phyloP scores from a whole-genome alignment of 2,113 vertebrate species.

The Stictonetta naevosa region DNA sequence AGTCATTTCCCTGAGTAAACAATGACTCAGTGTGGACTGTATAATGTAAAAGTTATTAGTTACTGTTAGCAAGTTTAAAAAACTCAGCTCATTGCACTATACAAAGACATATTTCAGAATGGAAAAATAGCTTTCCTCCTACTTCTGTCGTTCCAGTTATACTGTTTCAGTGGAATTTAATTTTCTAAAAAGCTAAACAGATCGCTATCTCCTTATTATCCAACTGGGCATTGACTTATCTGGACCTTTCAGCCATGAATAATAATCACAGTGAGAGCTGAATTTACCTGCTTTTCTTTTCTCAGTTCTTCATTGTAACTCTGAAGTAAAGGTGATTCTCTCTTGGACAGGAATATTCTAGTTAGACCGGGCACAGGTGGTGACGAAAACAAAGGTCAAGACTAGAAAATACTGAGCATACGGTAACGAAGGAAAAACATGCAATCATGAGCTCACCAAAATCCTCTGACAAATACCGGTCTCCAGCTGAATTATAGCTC shows the following conservation, averaged over 20 bases:
- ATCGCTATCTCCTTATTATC: slow-evolving; percentile 20
- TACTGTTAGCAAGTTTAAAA: slow-evolving; percentile 42
- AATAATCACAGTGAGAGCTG: neutral
- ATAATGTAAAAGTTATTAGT: slow-evolving; percentile 59
- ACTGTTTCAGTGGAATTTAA: slow-evolving; percentile 37
- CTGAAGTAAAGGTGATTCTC: neutral
- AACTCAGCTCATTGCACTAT: neutral
- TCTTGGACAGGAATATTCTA: neutral
- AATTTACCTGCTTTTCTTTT: neutral
- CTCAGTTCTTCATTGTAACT: neutral
- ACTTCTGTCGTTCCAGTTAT: slow-evolving; percentile 1
- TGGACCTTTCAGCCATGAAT: neutral
- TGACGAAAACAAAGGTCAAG: neutral
- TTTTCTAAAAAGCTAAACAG: slow-evolving; percentile 52
- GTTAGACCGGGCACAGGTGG: neutral
- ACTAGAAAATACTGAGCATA: neutral
- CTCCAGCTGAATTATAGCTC: neutral
- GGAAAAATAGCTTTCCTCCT: slow-evolving; percentile 59
- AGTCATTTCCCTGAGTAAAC: slow-evolving; percentile 61
- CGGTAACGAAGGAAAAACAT: neutral
- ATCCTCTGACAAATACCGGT: neutral
- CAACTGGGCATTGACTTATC: slow-evolving; percentile 7
- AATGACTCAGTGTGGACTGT: slow-evolving; percentile 51
- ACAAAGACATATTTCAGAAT: slow-evolving; percentile 51
- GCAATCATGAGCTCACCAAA: neutral